Percentiles rank a stretch among this genome's conserved stretches.
These are phyloP conservation scores for Oscheius myriophilus DNA, from an alignment of 2,888 invertebrate species.

Conservation along the genomic window DNA sequence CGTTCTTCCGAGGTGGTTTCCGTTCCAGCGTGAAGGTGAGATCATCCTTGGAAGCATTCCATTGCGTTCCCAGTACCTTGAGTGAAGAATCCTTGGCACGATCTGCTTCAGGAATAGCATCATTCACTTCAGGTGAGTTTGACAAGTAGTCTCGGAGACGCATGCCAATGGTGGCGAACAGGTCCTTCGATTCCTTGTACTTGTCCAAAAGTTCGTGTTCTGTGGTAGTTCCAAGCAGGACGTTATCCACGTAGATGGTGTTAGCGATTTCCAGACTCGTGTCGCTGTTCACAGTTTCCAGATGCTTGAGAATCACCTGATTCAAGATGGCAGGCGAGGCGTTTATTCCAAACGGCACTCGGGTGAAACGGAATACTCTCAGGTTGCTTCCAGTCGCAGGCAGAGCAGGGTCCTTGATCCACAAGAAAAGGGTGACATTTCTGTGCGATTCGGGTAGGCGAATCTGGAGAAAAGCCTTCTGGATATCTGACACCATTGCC, in stretches of 20 bases:
- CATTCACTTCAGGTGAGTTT: not conserved
- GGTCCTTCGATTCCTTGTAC: not conserved
- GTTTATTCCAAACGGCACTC: conserved; percentile 2
- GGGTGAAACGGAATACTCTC: not conserved
- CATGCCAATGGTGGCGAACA: not conserved
- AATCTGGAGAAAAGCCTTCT: conserved; percentile 1
- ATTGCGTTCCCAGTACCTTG: not conserved
- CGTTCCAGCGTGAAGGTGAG: not conserved
- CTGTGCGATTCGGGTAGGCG: not conserved
- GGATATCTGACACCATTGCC: not conserved
- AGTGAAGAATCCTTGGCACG: not conserved
- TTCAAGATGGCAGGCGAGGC: not conserved
- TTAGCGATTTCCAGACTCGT: not conserved
- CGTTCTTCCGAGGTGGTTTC: not conserved
- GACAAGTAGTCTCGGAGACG: not conserved
- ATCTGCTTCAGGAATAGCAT: not conserved
- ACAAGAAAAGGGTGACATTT: not conserved
- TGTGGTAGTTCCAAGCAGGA: not conserved
- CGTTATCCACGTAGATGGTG: not conserved
- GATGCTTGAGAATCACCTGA: too few species aligned
- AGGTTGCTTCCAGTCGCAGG: not conserved
- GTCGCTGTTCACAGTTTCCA: not conserved
- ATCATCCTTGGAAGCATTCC: not conserved
- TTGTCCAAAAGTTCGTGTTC: not conserved
- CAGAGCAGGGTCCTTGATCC: not conserved